Evolutionary conservation across 2,888 invertebrate genomes (phyloP).

Genomic region (Anoplius nigerrimus): DNA sequence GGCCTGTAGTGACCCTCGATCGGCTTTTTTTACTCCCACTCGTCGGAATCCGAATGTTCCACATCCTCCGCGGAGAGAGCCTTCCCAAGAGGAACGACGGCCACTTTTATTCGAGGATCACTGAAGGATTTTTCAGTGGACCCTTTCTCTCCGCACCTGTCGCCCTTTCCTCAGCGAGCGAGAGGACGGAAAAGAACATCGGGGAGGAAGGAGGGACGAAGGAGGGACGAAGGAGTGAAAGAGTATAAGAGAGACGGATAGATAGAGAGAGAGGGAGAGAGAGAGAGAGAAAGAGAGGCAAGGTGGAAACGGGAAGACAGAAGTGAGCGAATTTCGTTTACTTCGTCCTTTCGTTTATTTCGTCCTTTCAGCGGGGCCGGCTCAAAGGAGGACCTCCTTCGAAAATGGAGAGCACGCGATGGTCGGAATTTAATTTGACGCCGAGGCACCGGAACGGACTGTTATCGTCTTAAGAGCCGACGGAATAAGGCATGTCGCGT

Average conservation of each 20-base stretch:
- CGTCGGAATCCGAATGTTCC: too few relatives aligned
- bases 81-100: constrained; percentile 15
- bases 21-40: constrained; percentile 19
- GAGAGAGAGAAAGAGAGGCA: background rate
- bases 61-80: constrained; percentile 2
- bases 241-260: background rate
- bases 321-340: too few relatives aligned
- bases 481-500: too few relatives aligned
- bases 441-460: too few relatives aligned
- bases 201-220: background rate
- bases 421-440: too few relatives aligned
- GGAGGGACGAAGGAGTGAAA: background rate
- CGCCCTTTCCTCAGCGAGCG: background rate
- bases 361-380: too few relatives aligned
- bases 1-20: constrained; percentile 22
- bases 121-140: constrained; percentile 28
- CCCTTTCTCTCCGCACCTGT: constrained; percentile 9
- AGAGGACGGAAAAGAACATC: background rate
- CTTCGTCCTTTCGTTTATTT: too few relatives aligned
- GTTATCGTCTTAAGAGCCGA: too few relatives aligned
- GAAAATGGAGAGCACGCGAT: too few relatives aligned
- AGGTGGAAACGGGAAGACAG: background rate
- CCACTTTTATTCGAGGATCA: constrained; percentile 25
- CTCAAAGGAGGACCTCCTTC: too few relatives aligned
- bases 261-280: background rate